Evolutionary conservation across 2,888 invertebrate genomes (phyloP).

Genomic region (Urechis unicinctus): DNA sequence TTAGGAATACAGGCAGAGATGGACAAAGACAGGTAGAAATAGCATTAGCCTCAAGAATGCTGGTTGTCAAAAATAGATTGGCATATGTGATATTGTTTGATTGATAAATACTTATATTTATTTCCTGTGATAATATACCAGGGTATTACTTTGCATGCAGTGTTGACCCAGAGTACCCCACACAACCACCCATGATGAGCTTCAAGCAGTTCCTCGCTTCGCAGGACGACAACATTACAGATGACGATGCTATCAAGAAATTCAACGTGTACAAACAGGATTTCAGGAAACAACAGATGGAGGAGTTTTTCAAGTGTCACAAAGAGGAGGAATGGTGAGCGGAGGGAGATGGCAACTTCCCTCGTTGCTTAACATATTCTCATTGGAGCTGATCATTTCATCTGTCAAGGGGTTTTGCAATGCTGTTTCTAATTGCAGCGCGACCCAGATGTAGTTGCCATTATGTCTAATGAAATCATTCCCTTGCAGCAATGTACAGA

Average conservation of each 20-base stretch:
- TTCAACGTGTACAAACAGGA: conserved; percentile 98
- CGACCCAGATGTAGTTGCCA: too few species aligned
- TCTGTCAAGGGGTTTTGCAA: too few species aligned
- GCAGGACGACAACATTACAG: conserved; percentile 89
- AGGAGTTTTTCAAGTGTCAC: conserved; percentile 97
- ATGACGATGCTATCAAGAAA: conserved; percentile 92
- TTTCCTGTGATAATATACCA: too few species aligned
- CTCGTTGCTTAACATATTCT: too few species aligned
- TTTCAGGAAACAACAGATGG: conserved; percentile 89
- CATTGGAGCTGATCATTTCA: too few species aligned
- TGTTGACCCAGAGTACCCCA: conserved; percentile 54
- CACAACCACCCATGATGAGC: conserved; percentile 91
- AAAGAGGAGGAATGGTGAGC: conserved; percentile 99
- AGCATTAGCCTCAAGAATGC: too few species aligned
- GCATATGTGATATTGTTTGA: not conserved
- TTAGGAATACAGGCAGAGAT: conserved; percentile 5
- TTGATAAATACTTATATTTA: not conserved
- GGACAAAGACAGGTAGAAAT: too few species aligned
- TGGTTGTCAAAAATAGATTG: too few species aligned
- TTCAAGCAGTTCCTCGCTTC: conserved; percentile 93
- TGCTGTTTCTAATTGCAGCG: too few species aligned
- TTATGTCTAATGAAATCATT: too few species aligned
- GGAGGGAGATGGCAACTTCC: too few species aligned
- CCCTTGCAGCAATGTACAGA: too few species aligned
- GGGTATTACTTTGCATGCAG: not conserved